phyloP scores from a whole-genome alignment of 2,113 vertebrate species.

The Pyrgilauda ruficollis region DNA sequence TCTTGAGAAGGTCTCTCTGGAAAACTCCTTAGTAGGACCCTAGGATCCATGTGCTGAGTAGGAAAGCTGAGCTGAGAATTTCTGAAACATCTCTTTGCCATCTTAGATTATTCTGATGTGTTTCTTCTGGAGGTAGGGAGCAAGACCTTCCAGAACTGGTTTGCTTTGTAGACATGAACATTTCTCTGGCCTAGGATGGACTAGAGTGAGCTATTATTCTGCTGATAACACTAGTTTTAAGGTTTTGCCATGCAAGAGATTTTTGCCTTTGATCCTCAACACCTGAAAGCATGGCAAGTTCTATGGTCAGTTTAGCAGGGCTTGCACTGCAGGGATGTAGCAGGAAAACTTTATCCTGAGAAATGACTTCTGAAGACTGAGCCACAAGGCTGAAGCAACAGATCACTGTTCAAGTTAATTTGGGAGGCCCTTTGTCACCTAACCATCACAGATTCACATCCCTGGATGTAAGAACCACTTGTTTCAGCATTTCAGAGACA shows the following conservation, averaged over 20 bases:
- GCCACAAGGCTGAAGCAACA: accelerated
- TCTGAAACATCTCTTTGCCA: neutral
- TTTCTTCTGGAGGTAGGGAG: neutral
- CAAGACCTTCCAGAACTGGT: neutral
- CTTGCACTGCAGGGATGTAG: neutral
- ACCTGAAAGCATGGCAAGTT: neutral
- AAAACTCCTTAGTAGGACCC: neutral
- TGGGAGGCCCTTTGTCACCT: neutral
- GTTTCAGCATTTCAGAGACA: neutral
- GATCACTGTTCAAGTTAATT: neutral
- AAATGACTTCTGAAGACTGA: neutral
- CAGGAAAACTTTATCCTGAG: neutral
- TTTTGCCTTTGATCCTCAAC: neutral
- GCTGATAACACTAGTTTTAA: neutral
- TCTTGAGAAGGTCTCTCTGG: neutral
- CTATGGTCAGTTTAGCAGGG: neutral
- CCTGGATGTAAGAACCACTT: neutral
- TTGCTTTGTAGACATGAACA: neutral
- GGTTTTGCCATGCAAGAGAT: neutral
- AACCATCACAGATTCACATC: neutral
- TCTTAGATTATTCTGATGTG: neutral
- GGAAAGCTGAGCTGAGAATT: neutral
- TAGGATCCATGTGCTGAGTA: neutral
- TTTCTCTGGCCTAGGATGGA: neutral
- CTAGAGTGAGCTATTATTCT: neutral